These are phyloP conservation scores for Epistrophe eligans DNA, from an alignment of 2,888 invertebrate species.

Conservation along the genomic window DNA sequence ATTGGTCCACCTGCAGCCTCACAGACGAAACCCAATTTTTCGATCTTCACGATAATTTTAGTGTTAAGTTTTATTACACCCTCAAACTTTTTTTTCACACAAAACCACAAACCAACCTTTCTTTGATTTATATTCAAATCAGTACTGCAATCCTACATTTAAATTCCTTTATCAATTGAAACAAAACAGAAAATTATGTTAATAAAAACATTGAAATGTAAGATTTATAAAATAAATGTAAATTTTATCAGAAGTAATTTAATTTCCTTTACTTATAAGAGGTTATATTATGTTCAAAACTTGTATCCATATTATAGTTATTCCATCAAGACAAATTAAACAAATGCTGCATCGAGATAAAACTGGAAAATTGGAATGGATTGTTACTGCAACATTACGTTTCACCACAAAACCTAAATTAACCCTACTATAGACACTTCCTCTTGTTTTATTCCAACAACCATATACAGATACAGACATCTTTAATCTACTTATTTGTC, in stretches of 20 bases:
- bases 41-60: too few species aligned
- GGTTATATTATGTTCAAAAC: neutral
- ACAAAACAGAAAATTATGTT: neutral
- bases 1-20: too few species aligned
- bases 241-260: neutral
- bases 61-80: too few species aligned
- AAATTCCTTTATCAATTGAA: neutral
- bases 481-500: constrained; percentile 9
- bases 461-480: constrained; percentile 6
- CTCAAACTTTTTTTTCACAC: too few species aligned
- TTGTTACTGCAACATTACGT: constrained; percentile 55
- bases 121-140: neutral
- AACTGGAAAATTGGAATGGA: constrained; percentile 57
- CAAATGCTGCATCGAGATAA: constrained; percentile 52
- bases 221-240: neutral
- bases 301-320: neutral
- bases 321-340: constrained; percentile 26
- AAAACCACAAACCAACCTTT: too few species aligned
- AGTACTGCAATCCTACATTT: neutral
- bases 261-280: neutral
- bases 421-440: constrained; percentile 61
- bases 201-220: neutral
- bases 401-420: constrained; percentile 57
- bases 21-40: too few species aligned
- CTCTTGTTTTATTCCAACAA: constrained; percentile 36